Percentiles rank a stretch among this genome's conserved stretches.
phyloP scores from a whole-genome alignment of 2,113 vertebrate genomes.

The Cochlearius cochlearius region DNA sequence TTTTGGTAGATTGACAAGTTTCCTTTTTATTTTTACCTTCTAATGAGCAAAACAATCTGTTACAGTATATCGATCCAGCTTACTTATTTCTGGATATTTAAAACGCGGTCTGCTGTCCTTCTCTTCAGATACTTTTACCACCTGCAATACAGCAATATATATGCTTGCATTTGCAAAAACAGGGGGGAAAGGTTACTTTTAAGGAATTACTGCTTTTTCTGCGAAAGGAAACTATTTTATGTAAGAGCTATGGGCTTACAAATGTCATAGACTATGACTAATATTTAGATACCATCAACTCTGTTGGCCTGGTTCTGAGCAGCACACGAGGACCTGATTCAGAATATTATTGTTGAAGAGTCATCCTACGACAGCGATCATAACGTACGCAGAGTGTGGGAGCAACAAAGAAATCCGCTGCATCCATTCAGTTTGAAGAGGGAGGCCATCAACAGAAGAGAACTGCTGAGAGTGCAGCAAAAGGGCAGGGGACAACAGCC shows the following conservation, averaged over 20 bases:
- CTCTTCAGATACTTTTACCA: background rate
- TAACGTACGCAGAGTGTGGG: background rate
- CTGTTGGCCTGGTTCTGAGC: background rate
- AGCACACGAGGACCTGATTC: background rate
- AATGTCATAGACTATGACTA: background rate
- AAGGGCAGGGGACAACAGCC: background rate
- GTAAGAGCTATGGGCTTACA: background rate
- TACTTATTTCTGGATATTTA: constrained; percentile 49
- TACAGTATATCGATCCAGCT: constrained; percentile 52
- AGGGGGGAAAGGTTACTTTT: background rate
- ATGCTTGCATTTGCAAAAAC: background rate
- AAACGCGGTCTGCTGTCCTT: background rate
- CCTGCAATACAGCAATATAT: background rate
- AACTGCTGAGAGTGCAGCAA: background rate
- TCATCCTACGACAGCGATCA: background rate
- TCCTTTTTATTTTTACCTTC: constrained; percentile 59
- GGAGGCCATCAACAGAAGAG: background rate
- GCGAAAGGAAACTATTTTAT: background rate
- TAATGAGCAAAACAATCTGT: constrained; percentile 68
- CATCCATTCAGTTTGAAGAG: background rate
- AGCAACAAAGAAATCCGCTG: background rate
- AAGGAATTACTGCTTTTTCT: background rate
- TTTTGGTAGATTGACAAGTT: constrained; percentile 66
- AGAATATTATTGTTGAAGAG: background rate
- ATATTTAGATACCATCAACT: background rate